Base-by-base conservation (phyloP, 2,113 vertebrate species). In the Ochotona princeps region DNA sequence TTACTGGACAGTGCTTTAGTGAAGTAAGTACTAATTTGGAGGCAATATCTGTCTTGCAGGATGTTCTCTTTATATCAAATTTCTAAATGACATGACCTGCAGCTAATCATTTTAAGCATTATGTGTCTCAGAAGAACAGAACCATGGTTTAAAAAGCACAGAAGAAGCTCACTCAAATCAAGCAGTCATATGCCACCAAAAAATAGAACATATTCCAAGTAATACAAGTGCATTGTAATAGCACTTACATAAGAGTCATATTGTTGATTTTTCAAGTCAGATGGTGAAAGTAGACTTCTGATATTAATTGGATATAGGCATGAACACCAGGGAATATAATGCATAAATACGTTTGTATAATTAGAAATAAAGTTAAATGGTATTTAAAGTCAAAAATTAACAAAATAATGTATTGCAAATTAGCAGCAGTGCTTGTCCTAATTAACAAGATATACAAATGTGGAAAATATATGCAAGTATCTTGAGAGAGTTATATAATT, bases 21-120 rank as follows among this genome's bases (percentile, higher is more conserved):
- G 23, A 84, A 89, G 92, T 92, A 17, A 94, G 66, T 90, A 91
- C 18, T 80, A 96, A 28, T 89, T 54, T 94, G 57, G 47, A 97
- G 92, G 11, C 14, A 90, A 21, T 89, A 83, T 30, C 51, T 28
- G 26, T 3, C 80, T 94, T 78, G 38, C 35, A 78, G 78, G 38
- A 83, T 66, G 91, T 70, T 84, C 70, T 20, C 30, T 74, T 30
- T 51, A 21, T 79, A 8, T 32, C 94, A n/a, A 20, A 96, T 90
- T 25, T 69, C 73, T 95, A 86, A 38, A 69, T 78, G 21, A 69
- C 84, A 67, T 73, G 5, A 87, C 13, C 8, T 54, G 66, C 89
- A 35, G 65, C 51, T 88, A 61, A 30, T 44, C 85, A 60, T 57
- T 85, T 81, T 47, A 60, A 65, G 21, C 3, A 32, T 76, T 20